Percentiles rank a stretch among this genome's conserved stretches.
Evolutionary conservation across 2,113 vertebrate genomes (phyloP).

Genomic region (Acrocephalus kingi): DNA sequence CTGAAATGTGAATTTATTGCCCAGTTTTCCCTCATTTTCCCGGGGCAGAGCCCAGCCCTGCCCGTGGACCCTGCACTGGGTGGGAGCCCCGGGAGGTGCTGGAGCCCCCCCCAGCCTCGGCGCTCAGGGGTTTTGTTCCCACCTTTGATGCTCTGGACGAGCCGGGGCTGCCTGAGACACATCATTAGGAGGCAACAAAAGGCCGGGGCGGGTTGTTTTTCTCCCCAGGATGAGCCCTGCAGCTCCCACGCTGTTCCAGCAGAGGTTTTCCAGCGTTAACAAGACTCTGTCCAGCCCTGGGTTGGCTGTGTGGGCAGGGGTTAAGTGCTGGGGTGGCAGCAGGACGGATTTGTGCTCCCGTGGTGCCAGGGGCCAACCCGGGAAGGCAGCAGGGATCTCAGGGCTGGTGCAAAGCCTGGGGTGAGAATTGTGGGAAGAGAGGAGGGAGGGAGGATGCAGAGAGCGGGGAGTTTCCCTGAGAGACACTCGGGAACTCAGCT

Average conservation of each 20-base stretch:
- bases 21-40: accelerated
- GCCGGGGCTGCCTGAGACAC: background rate
- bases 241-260: background rate
- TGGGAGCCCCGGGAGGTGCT: background rate
- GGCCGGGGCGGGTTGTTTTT: background rate
- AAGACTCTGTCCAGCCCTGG: background rate
- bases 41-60: background rate
- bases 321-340: background rate
- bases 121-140: background rate
- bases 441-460: background rate
- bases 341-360: accelerated
- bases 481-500: background rate
- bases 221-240: background rate
- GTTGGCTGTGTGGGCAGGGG: background rate
- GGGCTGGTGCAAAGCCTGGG: accelerated
- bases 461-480: background rate
- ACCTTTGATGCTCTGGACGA: accelerated
- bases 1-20: accelerated
- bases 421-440: background rate
- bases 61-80: accelerated
- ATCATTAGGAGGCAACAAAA: background rate
- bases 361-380: accelerated
- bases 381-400: accelerated
- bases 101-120: background rate
- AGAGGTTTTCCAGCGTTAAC: background rate